Conservation (phyloP, 2,113 vertebrate genomes). For the Cyanistes caeruleus region DNA sequence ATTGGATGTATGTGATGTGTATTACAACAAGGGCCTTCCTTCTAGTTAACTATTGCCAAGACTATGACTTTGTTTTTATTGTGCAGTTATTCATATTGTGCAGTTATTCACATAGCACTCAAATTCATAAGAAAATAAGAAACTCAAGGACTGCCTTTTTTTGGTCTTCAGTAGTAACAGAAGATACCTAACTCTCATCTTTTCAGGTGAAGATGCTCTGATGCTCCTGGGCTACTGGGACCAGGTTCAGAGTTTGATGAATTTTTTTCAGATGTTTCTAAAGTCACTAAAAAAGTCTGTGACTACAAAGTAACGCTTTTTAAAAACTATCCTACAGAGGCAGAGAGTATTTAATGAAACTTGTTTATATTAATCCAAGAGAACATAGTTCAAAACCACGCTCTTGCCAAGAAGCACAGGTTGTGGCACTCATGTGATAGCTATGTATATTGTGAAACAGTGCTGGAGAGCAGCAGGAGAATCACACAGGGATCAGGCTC, state of each 20-base stretch:
- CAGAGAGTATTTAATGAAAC: neutral
- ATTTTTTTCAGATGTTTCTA: neutral
- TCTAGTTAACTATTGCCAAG: neutral
- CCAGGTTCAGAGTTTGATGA: neutral
- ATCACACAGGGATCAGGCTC: neutral
- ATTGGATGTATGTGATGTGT: neutral
- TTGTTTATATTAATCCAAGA: neutral
- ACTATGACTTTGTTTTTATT: neutral
- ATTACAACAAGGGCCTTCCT: neutral
- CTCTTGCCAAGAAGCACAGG: neutral
- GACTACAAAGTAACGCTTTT: neutral
- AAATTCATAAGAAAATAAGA: neutral
- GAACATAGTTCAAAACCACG: neutral
- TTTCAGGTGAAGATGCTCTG: neutral
- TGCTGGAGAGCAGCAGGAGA: neutral
- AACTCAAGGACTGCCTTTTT: neutral
- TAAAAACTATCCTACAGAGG: neutral
- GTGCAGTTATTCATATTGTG: neutral
- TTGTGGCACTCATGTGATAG: too few relatives aligned
- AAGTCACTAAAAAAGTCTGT: neutral
- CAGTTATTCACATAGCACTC: neutral
- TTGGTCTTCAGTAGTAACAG: neutral
- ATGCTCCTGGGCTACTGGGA: neutral
- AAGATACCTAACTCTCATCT: neutral
- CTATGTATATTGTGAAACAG: neutral